These are phyloP conservation scores for Macrosoma leucophasiata DNA, from an alignment of 2,888 invertebrate genomes.

Conservation along the genomic window DNA sequence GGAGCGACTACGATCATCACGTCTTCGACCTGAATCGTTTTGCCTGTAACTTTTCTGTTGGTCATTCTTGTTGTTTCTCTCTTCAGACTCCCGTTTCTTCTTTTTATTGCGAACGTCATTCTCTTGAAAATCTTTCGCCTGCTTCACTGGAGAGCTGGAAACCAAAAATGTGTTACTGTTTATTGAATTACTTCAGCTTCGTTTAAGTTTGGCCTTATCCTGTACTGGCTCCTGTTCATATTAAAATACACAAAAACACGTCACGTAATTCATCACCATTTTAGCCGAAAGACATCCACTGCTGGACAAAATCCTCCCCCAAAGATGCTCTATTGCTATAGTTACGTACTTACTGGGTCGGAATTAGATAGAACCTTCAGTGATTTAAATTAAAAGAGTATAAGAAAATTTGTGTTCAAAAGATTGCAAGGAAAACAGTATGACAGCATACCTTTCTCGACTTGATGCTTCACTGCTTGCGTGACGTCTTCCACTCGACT, in stretches of 20 bases:
- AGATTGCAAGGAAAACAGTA: background rate
- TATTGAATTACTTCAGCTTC: background rate
- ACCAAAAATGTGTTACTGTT: background rate
- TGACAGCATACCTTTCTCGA: slow-evolving; percentile 47
- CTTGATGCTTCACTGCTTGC: slow-evolving; percentile 55
- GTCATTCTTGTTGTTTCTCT: slow-evolving; percentile 54
- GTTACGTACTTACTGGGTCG: too few relatives aligned
- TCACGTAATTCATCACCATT: too few relatives aligned
- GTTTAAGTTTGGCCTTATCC: too few relatives aligned
- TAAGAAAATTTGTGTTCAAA: too few relatives aligned
- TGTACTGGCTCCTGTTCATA: too few relatives aligned
- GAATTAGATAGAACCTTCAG: too few relatives aligned
- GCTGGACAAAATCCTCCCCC: too few relatives aligned
- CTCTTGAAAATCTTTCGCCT: slow-evolving; percentile 46
- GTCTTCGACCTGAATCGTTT: slow-evolving; percentile 36
- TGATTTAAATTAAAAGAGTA: too few relatives aligned
- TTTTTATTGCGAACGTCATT: slow-evolving; percentile 51
- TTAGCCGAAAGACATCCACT: too few relatives aligned
- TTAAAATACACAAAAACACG: too few relatives aligned
- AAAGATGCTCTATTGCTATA: too few relatives aligned
- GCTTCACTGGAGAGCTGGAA: slow-evolving; percentile 62
- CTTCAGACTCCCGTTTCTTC: slow-evolving; percentile 61
- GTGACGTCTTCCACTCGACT: slow-evolving; percentile 58
- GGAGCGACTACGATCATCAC: slow-evolving; percentile 42
- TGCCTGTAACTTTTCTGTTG: slow-evolving; percentile 36